Evolutionary conservation across 2,797 vertebrate genomes (phyloP), one percentile per base, ranked within the genome.

Genomic region (Xerus rutilus): DNA sequence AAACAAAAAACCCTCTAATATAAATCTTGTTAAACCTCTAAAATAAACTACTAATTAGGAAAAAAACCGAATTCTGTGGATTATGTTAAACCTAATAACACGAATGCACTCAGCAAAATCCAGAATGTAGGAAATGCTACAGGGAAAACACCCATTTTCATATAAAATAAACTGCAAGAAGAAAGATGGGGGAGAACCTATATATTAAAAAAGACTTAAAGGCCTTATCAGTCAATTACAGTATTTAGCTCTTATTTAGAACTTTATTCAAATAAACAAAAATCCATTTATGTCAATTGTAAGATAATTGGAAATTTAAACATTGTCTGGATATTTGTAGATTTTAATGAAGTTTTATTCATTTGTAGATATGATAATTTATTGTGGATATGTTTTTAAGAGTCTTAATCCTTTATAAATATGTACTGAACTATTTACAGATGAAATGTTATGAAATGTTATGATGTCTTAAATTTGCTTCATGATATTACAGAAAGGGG

Each of bases 321-420:
- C n/a, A 95, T 4, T 78, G 64, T n/a, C 35, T 73, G 43, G 57
- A 89, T 91, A 78, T 83, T 35, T 96, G n/a, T 59, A 89, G 65
- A 85, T 73, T 94, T 88, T 93, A 69, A 82, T 73, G 39, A 84
- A 82, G 5, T 47, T 92, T 64, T 84, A 59, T 70, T 92, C 54
- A 93, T 79, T 89, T 91, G 81, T 30, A 92, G 35, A 47, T 87
- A 21, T 62, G 62, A 76, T 74, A 49, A 77, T 90, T 83, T 65
- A 81, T 74, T 64, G 43, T 77, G n/a, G 25, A 67, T 83, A 43
- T n/a, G 14, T 88, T 90, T 74, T 84, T 67, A 67, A 88, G 35
- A 84, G n/a, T 81, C 62, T n/a, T 79, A 73, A 77, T 54, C 39
- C 43, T 91, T 94, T 91, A 85, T 59, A 96, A 93, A 83, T 86